Percentiles rank a stretch among this genome's conserved stretches.
phyloP scores from a whole-genome alignment of 2,113 vertebrate genomes.

The Micromys minutus region DNA sequence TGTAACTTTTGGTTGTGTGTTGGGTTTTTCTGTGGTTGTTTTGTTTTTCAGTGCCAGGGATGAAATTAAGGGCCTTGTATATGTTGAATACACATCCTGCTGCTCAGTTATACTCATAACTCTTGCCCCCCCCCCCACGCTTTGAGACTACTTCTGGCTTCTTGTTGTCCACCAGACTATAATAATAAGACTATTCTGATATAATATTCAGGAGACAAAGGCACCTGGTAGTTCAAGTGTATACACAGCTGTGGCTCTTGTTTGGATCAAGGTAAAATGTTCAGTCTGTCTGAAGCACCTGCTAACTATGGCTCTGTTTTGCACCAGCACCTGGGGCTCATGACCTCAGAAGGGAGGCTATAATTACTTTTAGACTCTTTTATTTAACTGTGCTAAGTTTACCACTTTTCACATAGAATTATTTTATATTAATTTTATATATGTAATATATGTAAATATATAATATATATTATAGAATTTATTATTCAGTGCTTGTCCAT shows the following conservation, averaged over 20 bases:
- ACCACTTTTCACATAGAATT: slow-evolving; percentile 40
- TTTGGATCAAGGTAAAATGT: slow-evolving; percentile 25
- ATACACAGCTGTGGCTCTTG: slow-evolving; percentile 36
- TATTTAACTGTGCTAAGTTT: neutral
- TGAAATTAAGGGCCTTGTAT: too few species aligned
- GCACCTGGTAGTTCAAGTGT: slow-evolving; percentile 24
- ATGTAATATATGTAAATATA: too few species aligned
- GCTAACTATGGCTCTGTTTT: neutral
- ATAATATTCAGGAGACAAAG: neutral
- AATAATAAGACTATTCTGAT: neutral
- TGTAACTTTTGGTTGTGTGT: neutral
- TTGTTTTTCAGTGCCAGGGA: neutral
- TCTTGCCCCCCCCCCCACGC: neutral
- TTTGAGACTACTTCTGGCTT: neutral
- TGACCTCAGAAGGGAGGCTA: neutral
- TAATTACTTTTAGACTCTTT: slow-evolving; percentile 31
- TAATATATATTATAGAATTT: too few species aligned
- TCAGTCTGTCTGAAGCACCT: slow-evolving; percentile 40
- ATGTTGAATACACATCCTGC: neutral
- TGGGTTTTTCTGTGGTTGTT: neutral
- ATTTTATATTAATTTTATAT: neutral
- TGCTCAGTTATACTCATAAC: neutral
- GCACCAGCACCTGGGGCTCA: neutral
- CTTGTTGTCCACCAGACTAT: slow-evolving; percentile 6
- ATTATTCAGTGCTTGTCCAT: slow-evolving; percentile 13